Percentiles rank a stretch among this genome's conserved stretches.
These are phyloP conservation scores for Patiria pectinifera DNA, from an alignment of 53 echinoderm and acorn worm genomes.

Conservation along the genomic window DNA sequence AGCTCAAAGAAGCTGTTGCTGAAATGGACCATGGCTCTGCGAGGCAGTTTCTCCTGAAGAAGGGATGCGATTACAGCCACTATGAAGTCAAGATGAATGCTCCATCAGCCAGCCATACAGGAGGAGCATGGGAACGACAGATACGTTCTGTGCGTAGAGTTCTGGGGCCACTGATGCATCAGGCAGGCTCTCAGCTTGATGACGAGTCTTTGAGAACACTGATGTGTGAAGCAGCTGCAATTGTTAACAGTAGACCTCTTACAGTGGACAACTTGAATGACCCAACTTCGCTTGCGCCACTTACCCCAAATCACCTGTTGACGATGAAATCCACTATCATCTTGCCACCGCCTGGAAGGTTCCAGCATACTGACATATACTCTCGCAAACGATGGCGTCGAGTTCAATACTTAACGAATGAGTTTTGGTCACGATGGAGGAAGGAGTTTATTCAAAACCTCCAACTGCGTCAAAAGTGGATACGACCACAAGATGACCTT, in stretches of 20 bases:
- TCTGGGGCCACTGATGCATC: constrained; percentile 39
- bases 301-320: constrained; percentile 70
- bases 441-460: constrained; percentile 60
- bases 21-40: too few species aligned
- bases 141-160: constrained; percentile 53
- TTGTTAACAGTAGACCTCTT: constrained; percentile 63
- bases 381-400: constrained; percentile 64
- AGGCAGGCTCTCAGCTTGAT: constrained; percentile 41
- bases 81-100: too few species aligned
- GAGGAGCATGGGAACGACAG: constrained; percentile 69
- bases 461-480: constrained; percentile 64
- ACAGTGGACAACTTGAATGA: constrained; percentile 60
- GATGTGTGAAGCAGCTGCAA: constrained; percentile 51
- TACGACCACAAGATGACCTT: constrained; percentile 10
- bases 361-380: constrained; percentile 48
- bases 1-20: too few species aligned
- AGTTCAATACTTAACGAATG: constrained; percentile 56
- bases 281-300: constrained; percentile 20
- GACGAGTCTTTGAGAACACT: constrained; percentile 62
- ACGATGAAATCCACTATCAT: constrained; percentile 41
- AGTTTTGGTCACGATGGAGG: constrained; percentile 69
- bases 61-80: too few species aligned
- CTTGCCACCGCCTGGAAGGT: constrained; percentile 15
- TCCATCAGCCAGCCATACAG: constrained; percentile 40
- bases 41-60: too few species aligned